Percentiles rank a stretch among this genome's conserved stretches.
Conservation (phyloP, 2,888 invertebrate species). For the Temnothorax unifasciatus region DNA sequence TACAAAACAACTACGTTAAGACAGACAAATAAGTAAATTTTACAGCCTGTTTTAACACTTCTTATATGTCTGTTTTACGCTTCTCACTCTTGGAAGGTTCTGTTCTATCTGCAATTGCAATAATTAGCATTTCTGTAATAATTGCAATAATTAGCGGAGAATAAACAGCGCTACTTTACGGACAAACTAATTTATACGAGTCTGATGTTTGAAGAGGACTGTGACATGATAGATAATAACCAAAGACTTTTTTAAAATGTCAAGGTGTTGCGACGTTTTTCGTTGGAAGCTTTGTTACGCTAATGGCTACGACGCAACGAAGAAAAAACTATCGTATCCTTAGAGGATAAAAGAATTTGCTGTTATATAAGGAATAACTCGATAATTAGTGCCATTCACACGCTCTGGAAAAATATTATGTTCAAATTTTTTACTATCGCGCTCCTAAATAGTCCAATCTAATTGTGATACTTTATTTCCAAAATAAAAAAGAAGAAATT, state of each 20-base stretch:
- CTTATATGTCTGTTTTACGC: background rate
- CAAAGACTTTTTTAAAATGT: background rate
- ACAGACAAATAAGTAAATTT: background rate
- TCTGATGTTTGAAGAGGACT: conserved; percentile 74
- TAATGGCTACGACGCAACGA: background rate
- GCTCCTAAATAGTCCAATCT: background rate
- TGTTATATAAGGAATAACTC: background rate
- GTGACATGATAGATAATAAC: conserved; percentile 75
- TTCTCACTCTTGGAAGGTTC: background rate
- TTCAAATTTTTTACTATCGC: background rate
- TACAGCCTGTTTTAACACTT: background rate
- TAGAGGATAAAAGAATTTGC: background rate
- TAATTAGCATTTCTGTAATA: conserved; percentile 6
- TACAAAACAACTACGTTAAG: background rate
- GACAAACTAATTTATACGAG: conserved; percentile 83
- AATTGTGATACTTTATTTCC: background rate
- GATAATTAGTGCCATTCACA: background rate
- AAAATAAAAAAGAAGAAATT: background rate
- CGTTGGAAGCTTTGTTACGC: background rate
- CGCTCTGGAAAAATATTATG: background rate
- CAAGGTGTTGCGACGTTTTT: background rate
- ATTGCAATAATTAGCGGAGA: conserved; percentile 41
- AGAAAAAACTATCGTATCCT: background rate
- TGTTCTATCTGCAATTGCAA: background rate
- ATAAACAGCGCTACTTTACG: conserved; percentile 79